phyloP scores from a whole-genome alignment of 1,140 invertebrate species.

The Capitella teleta region DNA sequence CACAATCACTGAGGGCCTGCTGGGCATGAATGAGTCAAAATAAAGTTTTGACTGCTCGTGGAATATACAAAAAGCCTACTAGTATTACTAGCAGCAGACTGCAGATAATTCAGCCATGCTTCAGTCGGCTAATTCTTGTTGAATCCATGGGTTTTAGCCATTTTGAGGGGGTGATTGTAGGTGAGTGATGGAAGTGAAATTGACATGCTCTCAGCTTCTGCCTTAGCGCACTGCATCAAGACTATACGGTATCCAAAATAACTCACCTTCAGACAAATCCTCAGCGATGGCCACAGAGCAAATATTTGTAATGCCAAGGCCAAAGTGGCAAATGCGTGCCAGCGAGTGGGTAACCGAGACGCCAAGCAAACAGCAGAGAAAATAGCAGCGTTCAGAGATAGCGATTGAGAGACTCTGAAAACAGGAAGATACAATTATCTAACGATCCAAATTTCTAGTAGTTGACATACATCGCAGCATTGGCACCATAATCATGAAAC shows the following conservation, averaged over 20 bases:
- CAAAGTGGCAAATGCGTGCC: constrained; percentile 77
- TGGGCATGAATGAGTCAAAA: no score
- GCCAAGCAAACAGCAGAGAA: constrained; percentile 89
- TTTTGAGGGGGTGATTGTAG: not conserved
- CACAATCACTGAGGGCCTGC: no score
- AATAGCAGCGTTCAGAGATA: constrained; percentile 76
- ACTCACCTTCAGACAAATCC: constrained; percentile 47
- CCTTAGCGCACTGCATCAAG: constrained; percentile 3
- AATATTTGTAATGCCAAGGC: constrained; percentile 76
- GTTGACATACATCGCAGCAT: constrained; percentile 51
- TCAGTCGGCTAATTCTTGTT: not conserved
- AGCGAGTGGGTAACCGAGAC: constrained; percentile 68
- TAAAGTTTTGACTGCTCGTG: no score
- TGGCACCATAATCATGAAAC: constrained; percentile 78
- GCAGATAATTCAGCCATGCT: not conserved
- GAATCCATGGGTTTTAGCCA: not conserved
- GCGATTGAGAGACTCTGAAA: constrained; percentile 51
- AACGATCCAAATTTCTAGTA: not conserved
- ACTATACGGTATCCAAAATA: constrained; percentile 15
- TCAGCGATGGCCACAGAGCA: constrained; percentile 72
- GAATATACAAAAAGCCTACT: no score
- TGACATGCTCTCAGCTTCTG: not conserved
- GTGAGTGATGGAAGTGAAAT: not conserved
- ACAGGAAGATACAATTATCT: not conserved
- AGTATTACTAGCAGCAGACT: not conserved